Conservation (phyloP, 1,140 invertebrate species). For the Muscidifurax raptorellus region DNA sequence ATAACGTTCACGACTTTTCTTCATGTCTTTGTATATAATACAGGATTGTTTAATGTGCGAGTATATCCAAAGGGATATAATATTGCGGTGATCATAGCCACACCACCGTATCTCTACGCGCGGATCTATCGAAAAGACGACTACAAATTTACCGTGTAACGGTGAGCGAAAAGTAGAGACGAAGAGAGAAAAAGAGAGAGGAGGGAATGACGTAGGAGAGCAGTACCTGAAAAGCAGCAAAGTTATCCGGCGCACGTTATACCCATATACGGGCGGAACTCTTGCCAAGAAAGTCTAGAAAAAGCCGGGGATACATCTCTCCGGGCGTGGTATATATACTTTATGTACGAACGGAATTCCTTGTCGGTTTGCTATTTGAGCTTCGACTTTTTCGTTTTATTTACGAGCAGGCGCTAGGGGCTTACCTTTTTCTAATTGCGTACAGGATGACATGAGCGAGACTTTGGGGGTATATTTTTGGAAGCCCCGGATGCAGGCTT, state of each 20-base stretch:
- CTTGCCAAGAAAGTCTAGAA: slow-evolving; percentile 36
- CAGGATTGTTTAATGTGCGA: no score
- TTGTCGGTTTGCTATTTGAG: slow-evolving; percentile 27
- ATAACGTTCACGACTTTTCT: no score
- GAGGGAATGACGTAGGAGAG: not conserved
- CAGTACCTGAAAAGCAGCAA: slow-evolving; percentile 36
- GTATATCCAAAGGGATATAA: not conserved
- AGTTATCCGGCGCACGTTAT: slow-evolving; percentile 41
- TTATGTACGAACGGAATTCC: slow-evolving; percentile 31
- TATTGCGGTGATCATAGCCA: not conserved
- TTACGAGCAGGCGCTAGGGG: not conserved
- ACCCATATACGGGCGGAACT: slow-evolving; percentile 13
- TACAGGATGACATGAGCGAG: no score
- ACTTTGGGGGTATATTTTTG: no score
- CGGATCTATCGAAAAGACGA: slow-evolving; percentile 11
- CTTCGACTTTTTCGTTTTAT: slow-evolving; percentile 7
- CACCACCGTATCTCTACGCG: not conserved
- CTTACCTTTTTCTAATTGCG: slow-evolving; percentile 36
- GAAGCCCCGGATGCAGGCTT: not conserved
- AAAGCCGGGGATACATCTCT: slow-evolving; percentile 12
- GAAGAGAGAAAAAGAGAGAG: not conserved
- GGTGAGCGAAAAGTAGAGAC: not conserved
- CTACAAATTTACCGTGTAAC: slow-evolving; percentile 17
- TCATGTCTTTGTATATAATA: no score
- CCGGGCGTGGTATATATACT: slow-evolving; percentile 4